Conservation (phyloP, 2,113 vertebrate species). For the Manacus vitellinus region DNA sequence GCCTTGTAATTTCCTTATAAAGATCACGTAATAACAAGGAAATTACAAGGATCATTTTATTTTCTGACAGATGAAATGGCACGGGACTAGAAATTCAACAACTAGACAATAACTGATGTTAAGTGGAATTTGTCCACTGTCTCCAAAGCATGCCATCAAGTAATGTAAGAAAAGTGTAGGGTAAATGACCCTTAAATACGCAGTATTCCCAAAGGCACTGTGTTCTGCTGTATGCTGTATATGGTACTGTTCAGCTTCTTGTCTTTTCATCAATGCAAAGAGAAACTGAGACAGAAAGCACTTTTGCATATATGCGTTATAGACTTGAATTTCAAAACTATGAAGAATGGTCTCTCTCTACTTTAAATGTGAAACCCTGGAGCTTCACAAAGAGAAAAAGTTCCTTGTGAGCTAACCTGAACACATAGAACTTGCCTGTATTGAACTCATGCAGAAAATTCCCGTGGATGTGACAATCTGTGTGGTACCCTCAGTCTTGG, state of each 20-base stretch:
- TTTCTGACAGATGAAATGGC: neutral
- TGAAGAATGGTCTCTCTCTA: neutral
- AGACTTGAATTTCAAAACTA: neutral
- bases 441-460: neutral
- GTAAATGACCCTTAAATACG: neutral
- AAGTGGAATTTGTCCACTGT: neutral
- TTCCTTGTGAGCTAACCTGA: neutral
- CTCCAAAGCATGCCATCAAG: neutral
- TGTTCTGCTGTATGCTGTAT: neutral
- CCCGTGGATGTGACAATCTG: neutral
- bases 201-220: neutral
- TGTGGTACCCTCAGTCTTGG: neutral
- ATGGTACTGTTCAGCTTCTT: neutral
- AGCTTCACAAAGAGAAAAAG: neutral
- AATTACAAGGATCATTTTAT: conserved; percentile 18
- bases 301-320: neutral
- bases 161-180: neutral
- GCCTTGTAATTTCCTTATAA: neutral
- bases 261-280: neutral
- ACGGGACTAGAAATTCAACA: neutral
- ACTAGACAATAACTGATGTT: neutral
- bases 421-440: neutral
- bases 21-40: conserved; percentile 13
- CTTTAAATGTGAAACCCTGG: neutral
- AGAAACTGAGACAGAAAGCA: neutral